These are phyloP conservation scores for Oryzias melastigma DNA, from an alignment of 2,113 vertebrate species.

Conservation along the genomic window DNA sequence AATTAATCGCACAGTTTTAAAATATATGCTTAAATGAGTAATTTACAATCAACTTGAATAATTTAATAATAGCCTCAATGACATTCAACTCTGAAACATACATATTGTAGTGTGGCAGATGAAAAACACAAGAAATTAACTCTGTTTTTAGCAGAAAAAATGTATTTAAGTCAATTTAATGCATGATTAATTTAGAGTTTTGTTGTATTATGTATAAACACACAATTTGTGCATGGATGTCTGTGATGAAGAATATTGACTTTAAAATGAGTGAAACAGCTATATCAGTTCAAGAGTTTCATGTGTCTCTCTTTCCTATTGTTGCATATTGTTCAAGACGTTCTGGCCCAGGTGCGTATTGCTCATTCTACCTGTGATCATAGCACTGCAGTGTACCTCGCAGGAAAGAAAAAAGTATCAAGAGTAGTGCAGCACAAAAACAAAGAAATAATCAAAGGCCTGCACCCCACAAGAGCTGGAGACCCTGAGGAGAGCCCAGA, in stretches of 20 bases:
- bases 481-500: conserved; percentile 29
- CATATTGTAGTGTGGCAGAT: conserved; percentile 15
- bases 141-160: neutral
- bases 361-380: conserved; percentile 80
- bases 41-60: conserved; percentile 39
- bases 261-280: neutral
- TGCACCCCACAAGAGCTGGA: conserved; percentile 22
- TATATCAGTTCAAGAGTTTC: conserved; percentile 82
- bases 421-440: conserved; percentile 42
- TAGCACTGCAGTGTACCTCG: conserved; percentile 81
- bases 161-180: neutral
- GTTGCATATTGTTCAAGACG: conserved; percentile 69
- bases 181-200: neutral
- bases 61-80: conserved; percentile 27
- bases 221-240: conserved; percentile 7
- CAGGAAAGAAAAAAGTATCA: conserved; percentile 50
- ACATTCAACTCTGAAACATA: conserved; percentile 14
- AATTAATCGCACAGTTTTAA: conserved; percentile 52
- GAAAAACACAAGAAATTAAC: conserved; percentile 3
- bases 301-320: conserved; percentile 70
- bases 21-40: conserved; percentile 38
- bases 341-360: conserved; percentile 79
- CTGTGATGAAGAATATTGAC: neutral
- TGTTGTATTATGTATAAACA: neutral
- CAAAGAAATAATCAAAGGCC: conserved; percentile 55